Evolutionary conservation across 2,113 vertebrate genomes (phyloP), one percentile per base, ranked within the genome.

Genomic region (Desmodus rotundus): DNA sequence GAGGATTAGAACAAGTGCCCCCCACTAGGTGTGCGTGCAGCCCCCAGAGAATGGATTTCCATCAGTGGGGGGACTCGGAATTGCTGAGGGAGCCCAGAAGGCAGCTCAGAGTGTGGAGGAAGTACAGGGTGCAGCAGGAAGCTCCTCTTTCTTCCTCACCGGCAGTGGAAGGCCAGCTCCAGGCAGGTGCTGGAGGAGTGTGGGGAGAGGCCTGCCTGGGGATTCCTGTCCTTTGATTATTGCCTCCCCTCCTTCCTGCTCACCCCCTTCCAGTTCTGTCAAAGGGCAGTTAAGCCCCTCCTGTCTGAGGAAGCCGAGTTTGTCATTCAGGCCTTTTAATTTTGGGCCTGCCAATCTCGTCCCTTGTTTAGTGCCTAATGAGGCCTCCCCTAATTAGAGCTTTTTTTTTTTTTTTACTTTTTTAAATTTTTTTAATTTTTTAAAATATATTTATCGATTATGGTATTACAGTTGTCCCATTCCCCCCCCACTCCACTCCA

Each of bases 301-400:
- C 84, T 52, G 89, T 54, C 0, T 0, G 2, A 93, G 0, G 63
- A 93, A 81, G 50, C 84, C 33, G 90, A 92, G 73, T 95, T 97
- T 97, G 81, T 93, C 95, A 95, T 94, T 97, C 81, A 83, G 83
- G 96, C 94, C 97, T 93, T 89, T 98, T 97, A 96, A 97, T 98
- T 94, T 96, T 89, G 26, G 97, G 89, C 80, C 94, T 95, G 96
- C 72, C 67, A 13, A 84, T 82, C 95, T 96, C 96, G 92, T 97
- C 95, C 1, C 4, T 96, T 93, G 4, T 83, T 97, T 97, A 97
- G 24, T 20, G 70, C 96, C 96, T 98, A 98, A 98, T 97, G 98
- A 94, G 89, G 82, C 96, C 96, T 96, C 81, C 94, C 83, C 96
- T 98, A 98, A 98, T 98, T 97, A 98, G 98, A 95, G 95, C 83